Percentiles rank a stretch among this genome's conserved stretches.
Evolutionary conservation across 2,797 vertebrate genomes (phyloP).

Genomic region (Rallus crepitans): DNA sequence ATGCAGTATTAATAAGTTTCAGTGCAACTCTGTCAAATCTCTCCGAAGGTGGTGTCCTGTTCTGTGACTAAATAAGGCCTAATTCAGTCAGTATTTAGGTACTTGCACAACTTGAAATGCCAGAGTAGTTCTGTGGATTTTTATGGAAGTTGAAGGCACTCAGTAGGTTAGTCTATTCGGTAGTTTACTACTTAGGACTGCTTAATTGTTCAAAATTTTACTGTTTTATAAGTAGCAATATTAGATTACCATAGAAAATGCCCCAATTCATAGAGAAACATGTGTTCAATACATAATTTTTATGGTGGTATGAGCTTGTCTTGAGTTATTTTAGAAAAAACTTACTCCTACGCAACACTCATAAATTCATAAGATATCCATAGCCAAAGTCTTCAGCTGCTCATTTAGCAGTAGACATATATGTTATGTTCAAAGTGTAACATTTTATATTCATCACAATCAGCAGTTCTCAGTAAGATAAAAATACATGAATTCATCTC

Average conservation of each 20-base stretch:
- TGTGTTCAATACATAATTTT: neutral
- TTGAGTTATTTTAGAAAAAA: neutral
- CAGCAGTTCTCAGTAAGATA: neutral
- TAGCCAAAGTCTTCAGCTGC: neutral
- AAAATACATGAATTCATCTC: neutral
- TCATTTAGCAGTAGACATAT: neutral
- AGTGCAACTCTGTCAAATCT: neutral
- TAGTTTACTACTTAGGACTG: neutral
- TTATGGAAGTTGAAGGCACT: neutral
- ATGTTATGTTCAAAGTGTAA: neutral
- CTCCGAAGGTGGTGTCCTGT: neutral
- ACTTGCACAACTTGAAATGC: constrained; percentile 1
- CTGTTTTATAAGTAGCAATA: neutral
- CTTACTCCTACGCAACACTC: neutral
- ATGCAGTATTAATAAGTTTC: neutral
- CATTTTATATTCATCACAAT: neutral
- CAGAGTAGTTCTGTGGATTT: neutral
- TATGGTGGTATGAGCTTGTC: neutral
- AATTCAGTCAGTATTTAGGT: neutral
- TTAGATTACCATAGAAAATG: neutral
- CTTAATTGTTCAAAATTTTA: neutral
- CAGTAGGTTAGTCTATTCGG: neutral
- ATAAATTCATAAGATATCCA: neutral
- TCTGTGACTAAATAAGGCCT: neutral
- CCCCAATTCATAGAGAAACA: neutral